These are phyloP conservation scores for Polymixis lichenea DNA, from an alignment of 2,888 invertebrate genomes.

Conservation along the genomic window DNA sequence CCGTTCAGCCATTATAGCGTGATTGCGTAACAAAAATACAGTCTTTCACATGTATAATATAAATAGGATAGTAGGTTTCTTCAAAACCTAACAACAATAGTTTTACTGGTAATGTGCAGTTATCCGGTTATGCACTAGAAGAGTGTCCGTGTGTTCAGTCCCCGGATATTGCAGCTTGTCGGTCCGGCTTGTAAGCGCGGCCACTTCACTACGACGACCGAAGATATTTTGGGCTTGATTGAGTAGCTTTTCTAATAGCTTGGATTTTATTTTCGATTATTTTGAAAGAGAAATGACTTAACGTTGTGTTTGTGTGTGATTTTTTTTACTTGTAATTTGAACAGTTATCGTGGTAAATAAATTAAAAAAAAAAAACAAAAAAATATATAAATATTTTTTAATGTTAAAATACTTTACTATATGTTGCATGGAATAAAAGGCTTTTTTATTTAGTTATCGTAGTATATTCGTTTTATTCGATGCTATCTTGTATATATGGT, in stretches of 20 bases:
- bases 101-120: background rate
- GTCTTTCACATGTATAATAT: too few relatives aligned
- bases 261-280: background rate
- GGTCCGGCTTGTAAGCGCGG: constrained; percentile 59
- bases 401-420: too few relatives aligned
- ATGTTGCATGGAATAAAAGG: too few relatives aligned
- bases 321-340: background rate
- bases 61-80: background rate
- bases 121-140: constrained; percentile 32
- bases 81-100: background rate
- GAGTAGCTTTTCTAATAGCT: constrained; percentile 55
- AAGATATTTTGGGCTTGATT: constrained; percentile 61
- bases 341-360: too few relatives aligned
- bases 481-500: too few relatives aligned
- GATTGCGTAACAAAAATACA: too few relatives aligned
- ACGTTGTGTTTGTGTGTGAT: background rate
- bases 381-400: too few relatives aligned
- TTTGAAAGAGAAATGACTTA: background rate
- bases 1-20: too few relatives aligned
- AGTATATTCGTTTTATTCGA: too few relatives aligned
- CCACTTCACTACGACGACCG: constrained; percentile 39
- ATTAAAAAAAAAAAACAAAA: too few relatives aligned
- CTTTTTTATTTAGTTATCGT: too few relatives aligned
- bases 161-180: constrained; percentile 72
- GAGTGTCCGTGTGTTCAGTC: constrained; percentile 54